A percentile compares a stretch with the other conserved stretches of the same genome.
phyloP scores from a whole-genome alignment of 2,113 vertebrate genomes.

The Cygnus atratus region DNA sequence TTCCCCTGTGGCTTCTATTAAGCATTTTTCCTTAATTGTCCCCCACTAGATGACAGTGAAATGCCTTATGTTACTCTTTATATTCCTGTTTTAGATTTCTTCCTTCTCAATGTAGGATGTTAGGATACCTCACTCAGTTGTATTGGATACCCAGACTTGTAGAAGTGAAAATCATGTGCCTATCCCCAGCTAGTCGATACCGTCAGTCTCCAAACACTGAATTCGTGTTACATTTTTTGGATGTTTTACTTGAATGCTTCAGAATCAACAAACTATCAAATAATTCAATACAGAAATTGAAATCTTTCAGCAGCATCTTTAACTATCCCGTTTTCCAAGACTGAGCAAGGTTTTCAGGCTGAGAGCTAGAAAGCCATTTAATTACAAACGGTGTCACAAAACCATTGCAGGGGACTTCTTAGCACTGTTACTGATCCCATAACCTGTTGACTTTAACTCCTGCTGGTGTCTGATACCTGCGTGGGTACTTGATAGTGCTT shows the following conservation, averaged over 20 bases:
- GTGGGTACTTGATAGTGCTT: not conserved
- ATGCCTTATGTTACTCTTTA: fast-evolving
- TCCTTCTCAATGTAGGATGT: not conserved
- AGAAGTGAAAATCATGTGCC: fast-evolving
- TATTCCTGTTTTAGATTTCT: fast-evolving
- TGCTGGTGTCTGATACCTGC: not conserved
- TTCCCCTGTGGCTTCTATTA: not conserved
- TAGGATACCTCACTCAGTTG: fast-evolving
- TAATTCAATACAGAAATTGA: not conserved
- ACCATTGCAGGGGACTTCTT: fast-evolving
- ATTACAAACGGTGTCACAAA: not conserved
- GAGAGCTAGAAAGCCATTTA: not conserved
- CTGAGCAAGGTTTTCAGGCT: not conserved
- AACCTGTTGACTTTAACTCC: not conserved
- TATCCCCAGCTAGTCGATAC: fast-evolving
- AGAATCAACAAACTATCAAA: fast-evolving
- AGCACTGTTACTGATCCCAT: fast-evolving
- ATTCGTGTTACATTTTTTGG: fast-evolving
- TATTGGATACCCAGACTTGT: not conserved
- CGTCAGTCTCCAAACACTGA: not conserved
- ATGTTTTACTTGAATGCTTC: not conserved
- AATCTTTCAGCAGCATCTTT: not conserved
- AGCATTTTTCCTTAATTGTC: not conserved
- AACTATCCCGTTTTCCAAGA: too few species aligned
- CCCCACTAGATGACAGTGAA: not conserved